Conservation (phyloP, 2,113 vertebrate genomes). For the Collichthys lucidus region DNA sequence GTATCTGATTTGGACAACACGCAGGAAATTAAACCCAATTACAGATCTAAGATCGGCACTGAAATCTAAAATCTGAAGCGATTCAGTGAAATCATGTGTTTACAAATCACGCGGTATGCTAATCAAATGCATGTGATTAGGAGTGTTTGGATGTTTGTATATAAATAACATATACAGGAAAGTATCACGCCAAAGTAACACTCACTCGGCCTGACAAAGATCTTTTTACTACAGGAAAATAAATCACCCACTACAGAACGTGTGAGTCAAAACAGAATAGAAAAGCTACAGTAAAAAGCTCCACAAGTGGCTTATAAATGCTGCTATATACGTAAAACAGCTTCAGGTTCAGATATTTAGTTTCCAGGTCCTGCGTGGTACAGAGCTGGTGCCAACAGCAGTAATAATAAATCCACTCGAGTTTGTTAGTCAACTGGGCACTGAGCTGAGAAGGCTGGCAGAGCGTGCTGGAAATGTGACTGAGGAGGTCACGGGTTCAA, state of each 20-base stretch:
- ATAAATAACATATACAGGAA: slow-evolving; percentile 22
- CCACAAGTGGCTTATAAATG: slow-evolving; percentile 66
- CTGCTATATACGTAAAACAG: slow-evolving; percentile 56
- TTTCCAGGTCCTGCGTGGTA: slow-evolving; percentile 63
- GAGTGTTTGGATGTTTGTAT: not conserved
- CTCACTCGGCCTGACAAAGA: slow-evolving; percentile 43
- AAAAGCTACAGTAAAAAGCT: slow-evolving; percentile 51
- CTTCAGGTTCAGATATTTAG: slow-evolving; percentile 57
- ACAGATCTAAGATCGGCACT: slow-evolving; percentile 18
- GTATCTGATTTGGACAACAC: slow-evolving; percentile 68
- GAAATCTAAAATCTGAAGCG: slow-evolving; percentile 26
- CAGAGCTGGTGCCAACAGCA: slow-evolving; percentile 50
- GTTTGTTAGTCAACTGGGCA: slow-evolving; percentile 58
- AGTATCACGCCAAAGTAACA: not conserved
- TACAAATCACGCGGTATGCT: slow-evolving; percentile 39
- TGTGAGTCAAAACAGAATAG: slow-evolving; percentile 54
- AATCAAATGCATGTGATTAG: slow-evolving; percentile 30
- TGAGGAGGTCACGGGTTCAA: slow-evolving; percentile 62
- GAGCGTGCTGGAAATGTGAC: slow-evolving; percentile 55
- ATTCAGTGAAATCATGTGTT: slow-evolving; percentile 41
- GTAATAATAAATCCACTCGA: slow-evolving; percentile 43
- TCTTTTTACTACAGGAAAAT: slow-evolving; percentile 55
- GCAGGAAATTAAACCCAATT: slow-evolving; percentile 58
- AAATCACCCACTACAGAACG: slow-evolving; percentile 39
- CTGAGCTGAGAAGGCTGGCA: slow-evolving; percentile 61